Evolutionary conservation across 2,113 vertebrate genomes (phyloP).

Genomic region (Poeciliopsis turrubarensis): DNA sequence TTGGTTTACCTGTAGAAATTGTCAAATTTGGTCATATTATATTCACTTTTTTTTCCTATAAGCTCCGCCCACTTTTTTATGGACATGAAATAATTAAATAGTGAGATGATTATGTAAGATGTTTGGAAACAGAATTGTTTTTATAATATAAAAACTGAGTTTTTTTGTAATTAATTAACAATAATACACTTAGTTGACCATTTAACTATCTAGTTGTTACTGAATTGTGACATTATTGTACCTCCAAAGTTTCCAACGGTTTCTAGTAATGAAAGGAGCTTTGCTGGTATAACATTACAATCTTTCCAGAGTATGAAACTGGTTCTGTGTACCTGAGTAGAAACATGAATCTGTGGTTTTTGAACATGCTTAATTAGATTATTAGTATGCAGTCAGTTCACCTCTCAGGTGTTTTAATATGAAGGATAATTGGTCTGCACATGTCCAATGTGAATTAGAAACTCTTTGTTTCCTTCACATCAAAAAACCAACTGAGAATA

Average conservation of each 20-base stretch:
- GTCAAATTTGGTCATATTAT: too few species aligned
- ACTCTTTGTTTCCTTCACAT: conserved; percentile 1
- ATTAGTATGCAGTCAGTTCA: not conserved
- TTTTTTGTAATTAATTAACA: not conserved
- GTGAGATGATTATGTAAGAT: too few species aligned
- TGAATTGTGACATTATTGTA: too few species aligned
- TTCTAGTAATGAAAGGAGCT: too few species aligned
- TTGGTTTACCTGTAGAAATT: too few species aligned
- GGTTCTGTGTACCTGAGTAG: not conserved
- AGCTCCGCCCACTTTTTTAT: not conserved
- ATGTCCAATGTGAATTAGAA: not conserved
- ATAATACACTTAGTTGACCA: too few species aligned
- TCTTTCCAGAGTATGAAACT: not conserved
- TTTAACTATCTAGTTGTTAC: too few species aligned
- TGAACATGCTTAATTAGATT: not conserved
- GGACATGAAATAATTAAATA: too few species aligned
- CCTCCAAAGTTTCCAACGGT: too few species aligned
- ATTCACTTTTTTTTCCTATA: not conserved
- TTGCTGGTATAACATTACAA: too few species aligned
- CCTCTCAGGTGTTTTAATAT: not conserved
- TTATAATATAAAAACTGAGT: not conserved
- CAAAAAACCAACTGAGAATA: not conserved
- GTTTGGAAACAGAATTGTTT: not conserved
- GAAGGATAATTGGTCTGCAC: not conserved
- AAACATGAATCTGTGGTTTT: not conserved